Percentiles rank a stretch among this genome's conserved stretches.
These are phyloP conservation scores for Seriola aureovittata DNA, from an alignment of 2,113 vertebrate genomes.

Conservation along the genomic window DNA sequence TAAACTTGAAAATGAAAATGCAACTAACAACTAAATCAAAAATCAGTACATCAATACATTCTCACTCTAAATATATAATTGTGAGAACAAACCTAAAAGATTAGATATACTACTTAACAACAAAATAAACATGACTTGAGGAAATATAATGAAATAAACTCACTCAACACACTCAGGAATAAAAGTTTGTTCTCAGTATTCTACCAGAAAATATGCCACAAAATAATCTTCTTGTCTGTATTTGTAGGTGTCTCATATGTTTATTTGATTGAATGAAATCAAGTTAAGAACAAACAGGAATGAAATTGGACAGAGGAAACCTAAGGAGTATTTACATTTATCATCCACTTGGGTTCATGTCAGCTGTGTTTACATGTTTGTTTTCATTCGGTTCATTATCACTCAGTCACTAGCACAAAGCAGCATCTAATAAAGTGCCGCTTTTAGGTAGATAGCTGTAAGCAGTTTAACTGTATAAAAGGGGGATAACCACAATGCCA, in stretches of 20 bases:
- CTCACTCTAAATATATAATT: no score
- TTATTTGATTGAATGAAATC: neutral
- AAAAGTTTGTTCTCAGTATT: neutral
- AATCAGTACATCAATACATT: no score
- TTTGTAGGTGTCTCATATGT: neutral
- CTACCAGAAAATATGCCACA: neutral
- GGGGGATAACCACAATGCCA: neutral
- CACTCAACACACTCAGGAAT: no score
- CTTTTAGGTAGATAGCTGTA: neutral
- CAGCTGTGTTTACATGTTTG: neutral
- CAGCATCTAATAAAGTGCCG: neutral
- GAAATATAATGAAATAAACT: no score
- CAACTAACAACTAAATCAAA: no score
- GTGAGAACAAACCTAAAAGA: no score
- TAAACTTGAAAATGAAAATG: no score
- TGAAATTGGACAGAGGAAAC: neutral
- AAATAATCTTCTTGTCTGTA: neutral
- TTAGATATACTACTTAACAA: no score
- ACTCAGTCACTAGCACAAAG: neutral
- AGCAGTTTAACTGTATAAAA: neutral
- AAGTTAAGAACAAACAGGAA: neutral
- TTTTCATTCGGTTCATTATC: neutral
- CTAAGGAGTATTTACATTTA: neutral
- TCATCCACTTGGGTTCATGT: neutral
- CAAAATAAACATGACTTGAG: no score